A percentile compares a stretch with the other conserved stretches of the same genome.
These are phyloP conservation scores for Glomeris marginata DNA, from an alignment of 2,888 invertebrate genomes.

Conservation along the genomic window DNA sequence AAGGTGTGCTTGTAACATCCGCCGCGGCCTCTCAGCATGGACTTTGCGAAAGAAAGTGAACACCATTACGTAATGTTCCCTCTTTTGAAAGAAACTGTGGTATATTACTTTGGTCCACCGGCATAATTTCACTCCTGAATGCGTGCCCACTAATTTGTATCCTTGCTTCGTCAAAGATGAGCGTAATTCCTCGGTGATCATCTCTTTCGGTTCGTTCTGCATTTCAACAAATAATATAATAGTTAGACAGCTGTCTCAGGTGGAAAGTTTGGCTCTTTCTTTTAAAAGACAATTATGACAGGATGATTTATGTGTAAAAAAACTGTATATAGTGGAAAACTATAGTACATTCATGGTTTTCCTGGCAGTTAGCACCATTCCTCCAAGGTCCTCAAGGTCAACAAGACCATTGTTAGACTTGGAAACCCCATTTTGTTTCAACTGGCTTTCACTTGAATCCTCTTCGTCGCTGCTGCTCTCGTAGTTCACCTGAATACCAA, in stretches of 20 bases:
- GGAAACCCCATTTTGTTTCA: neutral
- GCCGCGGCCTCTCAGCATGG: slow-evolving; percentile 37
- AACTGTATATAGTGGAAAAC: neutral
- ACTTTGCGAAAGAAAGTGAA: slow-evolving; percentile 20
- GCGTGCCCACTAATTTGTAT: slow-evolving; percentile 39
- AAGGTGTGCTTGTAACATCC: slow-evolving; percentile 46
- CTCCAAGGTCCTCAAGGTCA: slow-evolving; percentile 37
- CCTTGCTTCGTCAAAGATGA: slow-evolving; percentile 41
- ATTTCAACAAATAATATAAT: slow-evolving; percentile 16
- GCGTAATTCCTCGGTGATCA: slow-evolving; percentile 38
- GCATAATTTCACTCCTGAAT: slow-evolving; percentile 43
- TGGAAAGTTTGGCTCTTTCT: neutral
- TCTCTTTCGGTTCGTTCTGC: slow-evolving; percentile 31
- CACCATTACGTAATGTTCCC: slow-evolving; percentile 11
- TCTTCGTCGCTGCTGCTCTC: slow-evolving; percentile 10
- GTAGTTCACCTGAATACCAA: slow-evolving; percentile 4
- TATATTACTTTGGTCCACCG: slow-evolving; percentile 41
- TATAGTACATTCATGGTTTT: neutral
- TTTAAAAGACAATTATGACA: neutral
- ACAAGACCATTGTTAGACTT: slow-evolving; percentile 23
- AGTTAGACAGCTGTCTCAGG: neutral
- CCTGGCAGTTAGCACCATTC: neutral
- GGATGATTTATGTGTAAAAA: neutral
- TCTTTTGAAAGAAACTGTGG: neutral
- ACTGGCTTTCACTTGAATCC: slow-evolving; percentile 17